Percentiles rank a stretch among this genome's conserved stretches.
Conservation (phyloP, 2,113 vertebrate genomes). For the Neotragus pygmaeus region DNA sequence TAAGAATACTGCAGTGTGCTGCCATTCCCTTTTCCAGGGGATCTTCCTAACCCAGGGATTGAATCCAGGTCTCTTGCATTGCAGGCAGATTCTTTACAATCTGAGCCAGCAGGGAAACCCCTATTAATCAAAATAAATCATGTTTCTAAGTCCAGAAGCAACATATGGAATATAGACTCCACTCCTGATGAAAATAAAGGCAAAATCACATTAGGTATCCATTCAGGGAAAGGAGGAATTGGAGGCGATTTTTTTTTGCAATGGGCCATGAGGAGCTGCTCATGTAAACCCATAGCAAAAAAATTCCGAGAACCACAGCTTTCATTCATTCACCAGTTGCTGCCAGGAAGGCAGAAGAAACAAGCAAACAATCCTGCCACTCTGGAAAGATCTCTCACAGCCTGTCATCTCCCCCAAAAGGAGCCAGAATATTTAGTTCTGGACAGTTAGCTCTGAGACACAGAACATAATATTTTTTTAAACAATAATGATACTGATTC, state of each 20-base stretch:
- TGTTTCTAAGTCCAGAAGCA: neutral
- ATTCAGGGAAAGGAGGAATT: neutral
- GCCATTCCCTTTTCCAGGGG: neutral
- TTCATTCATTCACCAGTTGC: neutral
- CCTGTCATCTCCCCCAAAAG: neutral
- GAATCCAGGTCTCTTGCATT: neutral
- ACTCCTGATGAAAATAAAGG: neutral
- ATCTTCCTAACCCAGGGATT: neutral
- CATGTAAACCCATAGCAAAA: neutral
- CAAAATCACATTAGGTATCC: neutral
- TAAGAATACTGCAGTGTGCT: neutral
- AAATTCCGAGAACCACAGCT: neutral
- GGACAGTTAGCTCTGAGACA: conserved; percentile 25
- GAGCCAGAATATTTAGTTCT: conserved; percentile 15
- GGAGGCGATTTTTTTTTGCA: neutral
- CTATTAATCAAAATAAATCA: neutral
- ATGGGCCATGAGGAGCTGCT: neutral
- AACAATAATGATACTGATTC: conserved; percentile 22
- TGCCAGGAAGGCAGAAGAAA: neutral
- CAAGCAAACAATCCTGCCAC: neutral
- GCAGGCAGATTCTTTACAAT: neutral
- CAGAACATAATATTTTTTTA: conserved; percentile 45
- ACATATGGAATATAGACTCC: neutral
- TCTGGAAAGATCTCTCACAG: neutral
- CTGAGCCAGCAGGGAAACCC: neutral